A percentile compares a stretch with the other conserved stretches of the same genome.
Evolutionary conservation across 2,797 vertebrate species (phyloP).

Genomic region (Microctenopoma stevenorrisi): DNA sequence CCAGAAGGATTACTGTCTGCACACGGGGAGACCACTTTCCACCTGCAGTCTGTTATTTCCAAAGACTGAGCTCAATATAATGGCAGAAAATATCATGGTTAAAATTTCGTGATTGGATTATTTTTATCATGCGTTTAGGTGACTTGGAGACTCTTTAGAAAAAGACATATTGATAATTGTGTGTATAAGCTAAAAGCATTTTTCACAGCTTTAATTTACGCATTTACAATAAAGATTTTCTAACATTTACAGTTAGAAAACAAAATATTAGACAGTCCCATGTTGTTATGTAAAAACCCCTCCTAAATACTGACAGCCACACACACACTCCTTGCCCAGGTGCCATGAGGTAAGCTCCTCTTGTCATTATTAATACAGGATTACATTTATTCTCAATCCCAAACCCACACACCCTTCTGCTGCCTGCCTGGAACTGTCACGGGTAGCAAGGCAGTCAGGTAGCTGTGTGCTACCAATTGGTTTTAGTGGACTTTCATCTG

Average conservation of each 20-base stretch:
- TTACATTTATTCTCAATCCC: conserved; percentile 78
- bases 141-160: conserved; percentile 12
- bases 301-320: conserved; percentile 22
- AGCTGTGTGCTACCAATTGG: conserved; percentile 37
- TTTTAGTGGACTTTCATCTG: conserved; percentile 27
- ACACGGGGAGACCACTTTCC: neutral
- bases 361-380: conserved; percentile 81
- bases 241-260: neutral
- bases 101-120: conserved; percentile 8
- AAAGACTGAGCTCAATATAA: neutral
- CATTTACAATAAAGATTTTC: neutral
- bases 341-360: conserved; percentile 71
- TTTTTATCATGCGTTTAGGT: neutral
- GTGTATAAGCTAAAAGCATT: neutral
- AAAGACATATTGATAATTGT: neutral
- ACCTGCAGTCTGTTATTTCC: conserved; percentile 15
- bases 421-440: conserved; percentile 59
- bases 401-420: conserved; percentile 53
- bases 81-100: neutral
- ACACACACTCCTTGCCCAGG: conserved; percentile 41
- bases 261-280: neutral
- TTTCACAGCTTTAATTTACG: neutral
- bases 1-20: conserved; percentile 19
- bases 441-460: conserved; percentile 66
- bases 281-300: conserved; percentile 38